Conservation (phyloP, 2,888 invertebrate species). For the Drosophila cyrtoloma region DNA sequence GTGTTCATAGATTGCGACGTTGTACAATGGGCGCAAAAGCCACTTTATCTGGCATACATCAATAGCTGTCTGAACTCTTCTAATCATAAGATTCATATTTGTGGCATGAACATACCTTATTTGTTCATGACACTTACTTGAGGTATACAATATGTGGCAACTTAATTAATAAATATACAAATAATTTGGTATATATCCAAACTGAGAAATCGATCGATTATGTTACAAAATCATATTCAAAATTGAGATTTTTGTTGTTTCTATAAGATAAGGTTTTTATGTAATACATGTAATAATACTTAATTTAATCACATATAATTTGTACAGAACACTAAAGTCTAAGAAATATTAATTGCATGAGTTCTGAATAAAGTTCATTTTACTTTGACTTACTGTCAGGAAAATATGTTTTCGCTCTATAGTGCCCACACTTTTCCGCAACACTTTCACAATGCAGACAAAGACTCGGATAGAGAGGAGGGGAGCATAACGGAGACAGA, state of each 20-base stretch:
- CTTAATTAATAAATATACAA: neutral
- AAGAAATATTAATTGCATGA: neutral
- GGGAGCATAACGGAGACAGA: neutral
- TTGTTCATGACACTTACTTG: neutral
- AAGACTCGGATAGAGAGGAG: neutral
- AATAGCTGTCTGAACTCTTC: neutral
- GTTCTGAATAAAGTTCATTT: neutral
- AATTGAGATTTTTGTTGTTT: neutral
- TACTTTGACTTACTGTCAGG: neutral
- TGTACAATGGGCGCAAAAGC: neutral
- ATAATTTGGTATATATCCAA: neutral
- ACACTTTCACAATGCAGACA: constrained; percentile 49
- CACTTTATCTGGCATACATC: neutral
- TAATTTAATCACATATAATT: neutral
- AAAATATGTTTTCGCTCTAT: neutral
- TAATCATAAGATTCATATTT: neutral
- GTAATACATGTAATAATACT: neutral
- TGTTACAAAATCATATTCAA: neutral
- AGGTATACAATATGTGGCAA: neutral
- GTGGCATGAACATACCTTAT: neutral
- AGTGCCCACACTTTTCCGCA: constrained; percentile 55
- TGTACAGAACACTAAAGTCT: too few species aligned
- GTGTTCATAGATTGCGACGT: constrained; percentile 34
- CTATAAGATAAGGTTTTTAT: neutral
- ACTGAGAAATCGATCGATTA: neutral